Conservation (phyloP, 2,888 invertebrate genomes). For the Drosophila aldrichi region DNA sequence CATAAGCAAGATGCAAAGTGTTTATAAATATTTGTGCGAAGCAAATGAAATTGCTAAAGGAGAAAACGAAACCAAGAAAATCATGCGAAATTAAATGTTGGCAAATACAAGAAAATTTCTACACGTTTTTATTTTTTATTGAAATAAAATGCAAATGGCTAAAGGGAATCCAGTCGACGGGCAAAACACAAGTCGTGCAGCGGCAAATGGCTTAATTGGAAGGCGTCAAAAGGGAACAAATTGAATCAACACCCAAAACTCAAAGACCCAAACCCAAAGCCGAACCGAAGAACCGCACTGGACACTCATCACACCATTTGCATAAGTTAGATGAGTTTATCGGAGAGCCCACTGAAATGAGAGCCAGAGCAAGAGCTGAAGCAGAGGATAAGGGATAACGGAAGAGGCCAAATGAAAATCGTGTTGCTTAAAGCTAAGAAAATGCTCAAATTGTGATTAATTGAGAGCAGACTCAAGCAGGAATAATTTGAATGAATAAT, state of each 20-base stretch:
- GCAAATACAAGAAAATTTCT: constrained; percentile 17
- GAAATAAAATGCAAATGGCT: constrained; percentile 58
- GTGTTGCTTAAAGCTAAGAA: background rate
- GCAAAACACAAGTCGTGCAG: constrained; percentile 10
- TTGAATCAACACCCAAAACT: constrained; percentile 48
- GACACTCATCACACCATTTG: constrained; percentile 40
- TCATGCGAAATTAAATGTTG: constrained; percentile 38
- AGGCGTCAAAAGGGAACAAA: constrained; percentile 59
- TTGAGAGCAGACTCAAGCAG: background rate
- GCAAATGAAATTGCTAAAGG: constrained; percentile 52
- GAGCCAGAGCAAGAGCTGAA: no score
- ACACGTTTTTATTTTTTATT: constrained; percentile 1
- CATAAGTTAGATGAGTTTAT: constrained; percentile 35
- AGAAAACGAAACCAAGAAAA: constrained; percentile 27
- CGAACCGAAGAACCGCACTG: constrained; percentile 13
- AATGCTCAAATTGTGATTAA: background rate
- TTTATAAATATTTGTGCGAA: constrained; percentile 65
- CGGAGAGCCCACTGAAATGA: background rate
- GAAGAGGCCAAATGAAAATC: background rate
- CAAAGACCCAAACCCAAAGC: constrained; percentile 15
- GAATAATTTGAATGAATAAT: background rate
- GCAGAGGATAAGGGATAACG: background rate
- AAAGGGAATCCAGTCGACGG: constrained; percentile 5
- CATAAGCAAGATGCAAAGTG: constrained; percentile 49
- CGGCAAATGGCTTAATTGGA: constrained; percentile 57